Evolutionary conservation across 2,797 vertebrate species (phyloP).

Genomic region (Sylvia borin): DNA sequence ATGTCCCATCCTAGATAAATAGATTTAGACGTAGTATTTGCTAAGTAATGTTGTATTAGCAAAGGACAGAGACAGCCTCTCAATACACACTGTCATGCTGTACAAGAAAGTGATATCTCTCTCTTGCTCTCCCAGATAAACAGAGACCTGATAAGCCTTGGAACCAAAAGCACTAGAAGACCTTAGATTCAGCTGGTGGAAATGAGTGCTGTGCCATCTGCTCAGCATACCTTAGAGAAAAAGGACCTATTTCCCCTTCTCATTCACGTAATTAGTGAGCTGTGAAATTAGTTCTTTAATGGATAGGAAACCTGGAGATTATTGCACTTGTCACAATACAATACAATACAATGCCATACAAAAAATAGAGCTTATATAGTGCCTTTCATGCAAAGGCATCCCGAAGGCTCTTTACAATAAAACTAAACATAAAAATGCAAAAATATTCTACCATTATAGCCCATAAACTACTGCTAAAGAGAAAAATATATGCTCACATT

Average conservation of each 20-base stretch:
- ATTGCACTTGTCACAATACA: constrained; percentile 61
- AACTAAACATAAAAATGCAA: constrained; percentile 67
- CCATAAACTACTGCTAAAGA: constrained; percentile 47
- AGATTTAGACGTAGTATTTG: neutral
- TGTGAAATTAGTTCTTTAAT: constrained; percentile 81
- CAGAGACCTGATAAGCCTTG: neutral
- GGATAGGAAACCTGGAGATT: constrained; percentile 75
- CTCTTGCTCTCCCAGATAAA: constrained; percentile 24
- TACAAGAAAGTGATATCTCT: constrained; percentile 3
- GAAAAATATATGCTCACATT: constrained; percentile 30
- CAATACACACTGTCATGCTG: neutral
- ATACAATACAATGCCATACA: constrained; percentile 57
- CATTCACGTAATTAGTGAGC: constrained; percentile 77
- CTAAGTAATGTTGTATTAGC: neutral
- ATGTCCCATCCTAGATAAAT: constrained; percentile 18
- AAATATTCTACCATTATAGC: constrained; percentile 39
- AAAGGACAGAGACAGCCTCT: neutral
- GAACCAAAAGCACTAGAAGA: constrained; percentile 21
- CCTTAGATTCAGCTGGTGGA: constrained; percentile 6
- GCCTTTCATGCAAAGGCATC: constrained; percentile 67
- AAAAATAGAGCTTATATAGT: constrained; percentile 63
- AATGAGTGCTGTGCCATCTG: constrained; percentile 67
- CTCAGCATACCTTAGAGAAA: constrained; percentile 68
- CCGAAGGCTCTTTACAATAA: constrained; percentile 64
- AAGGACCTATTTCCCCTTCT: constrained; percentile 68